These are phyloP conservation scores for Glandiceps talaboti DNA, from an alignment of 53 echinoderm and acorn worm genomes.

Conservation along the genomic window DNA sequence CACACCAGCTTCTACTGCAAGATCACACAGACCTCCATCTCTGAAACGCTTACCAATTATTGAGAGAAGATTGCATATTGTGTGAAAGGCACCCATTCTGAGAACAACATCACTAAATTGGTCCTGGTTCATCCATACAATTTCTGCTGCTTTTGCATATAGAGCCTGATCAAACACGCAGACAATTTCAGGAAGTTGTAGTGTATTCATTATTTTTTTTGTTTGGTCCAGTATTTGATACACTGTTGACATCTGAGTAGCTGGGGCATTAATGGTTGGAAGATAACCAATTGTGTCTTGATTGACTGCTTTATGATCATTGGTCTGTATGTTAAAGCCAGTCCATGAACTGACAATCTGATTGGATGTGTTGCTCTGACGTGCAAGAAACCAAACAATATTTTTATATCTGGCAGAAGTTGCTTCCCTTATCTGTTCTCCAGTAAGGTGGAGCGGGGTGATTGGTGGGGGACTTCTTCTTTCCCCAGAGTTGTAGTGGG, in stretches of 20 bases:
- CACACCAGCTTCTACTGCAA: conserved; percentile 27
- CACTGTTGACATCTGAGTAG: conserved; percentile 33
- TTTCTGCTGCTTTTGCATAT: conserved; percentile 33
- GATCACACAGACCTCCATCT: conserved; percentile 39
- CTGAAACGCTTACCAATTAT: conserved; percentile 32
- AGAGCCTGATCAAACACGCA: conserved; percentile 40
- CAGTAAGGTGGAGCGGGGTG: conserved; percentile 4
- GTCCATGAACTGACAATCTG: conserved; percentile 36
- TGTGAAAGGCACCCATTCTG: conserved; percentile 43
- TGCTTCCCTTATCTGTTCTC: conserved; percentile 2
- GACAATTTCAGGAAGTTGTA: conserved; percentile 9
- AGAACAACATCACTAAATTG: conserved; percentile 18
- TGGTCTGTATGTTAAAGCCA: conserved; percentile 25
- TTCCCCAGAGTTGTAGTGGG: conserved; percentile 23
- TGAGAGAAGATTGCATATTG: conserved; percentile 23
- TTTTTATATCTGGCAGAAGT: conserved; percentile 18
- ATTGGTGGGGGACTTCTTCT: conserved; percentile 19
- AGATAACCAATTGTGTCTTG: conserved; percentile 30
- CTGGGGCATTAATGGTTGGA: conserved; percentile 41
- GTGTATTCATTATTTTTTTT: conserved; percentile 8
- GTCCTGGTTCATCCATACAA: conserved; percentile 22
- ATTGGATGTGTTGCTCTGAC: not conserved
- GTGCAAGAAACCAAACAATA: conserved; percentile 20
- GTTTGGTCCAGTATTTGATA: conserved; percentile 25
- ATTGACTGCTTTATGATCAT: conserved; percentile 6